Evolutionary conservation across 1,140 invertebrate genomes (phyloP).

Genomic region (Schlechtendalia chinensis): DNA sequence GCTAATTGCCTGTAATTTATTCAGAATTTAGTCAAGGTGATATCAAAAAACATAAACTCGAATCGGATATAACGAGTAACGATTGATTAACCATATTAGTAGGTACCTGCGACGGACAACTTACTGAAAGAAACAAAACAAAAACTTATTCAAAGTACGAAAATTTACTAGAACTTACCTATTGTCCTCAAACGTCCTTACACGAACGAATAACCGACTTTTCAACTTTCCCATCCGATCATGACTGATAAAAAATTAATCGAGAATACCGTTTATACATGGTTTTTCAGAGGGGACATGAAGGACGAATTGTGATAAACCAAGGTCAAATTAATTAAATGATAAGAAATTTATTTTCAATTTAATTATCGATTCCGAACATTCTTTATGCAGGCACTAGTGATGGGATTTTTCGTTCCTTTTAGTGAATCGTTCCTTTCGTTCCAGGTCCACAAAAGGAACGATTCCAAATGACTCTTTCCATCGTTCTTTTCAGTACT

Average conservation of each 20-base stretch:
- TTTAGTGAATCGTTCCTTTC: no score
- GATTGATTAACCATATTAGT: background rate
- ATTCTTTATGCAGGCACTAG: no score
- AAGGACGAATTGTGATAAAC: constrained; percentile 42
- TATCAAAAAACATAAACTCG: background rate
- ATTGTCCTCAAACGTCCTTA: background rate
- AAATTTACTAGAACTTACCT: background rate
- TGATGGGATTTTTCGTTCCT: no score
- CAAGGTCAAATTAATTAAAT: constrained; percentile 8
- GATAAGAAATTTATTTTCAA: background rate
- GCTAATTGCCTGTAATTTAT: background rate
- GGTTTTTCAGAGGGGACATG: background rate
- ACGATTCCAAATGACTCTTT: no score
- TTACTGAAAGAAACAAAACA: background rate
- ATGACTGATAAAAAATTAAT: background rate
- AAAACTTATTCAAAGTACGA: background rate
- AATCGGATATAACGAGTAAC: background rate
- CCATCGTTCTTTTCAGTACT: no score
- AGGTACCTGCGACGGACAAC: background rate
- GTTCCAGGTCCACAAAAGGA: no score
- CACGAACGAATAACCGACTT: background rate
- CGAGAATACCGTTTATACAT: background rate
- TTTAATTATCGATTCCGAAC: no score
- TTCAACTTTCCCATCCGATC: constrained; percentile 16
- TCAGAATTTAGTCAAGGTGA: background rate